These are phyloP conservation scores for Rhizoglyphus robini DNA, from an alignment of 1,140 invertebrate species.

Conservation along the genomic window DNA sequence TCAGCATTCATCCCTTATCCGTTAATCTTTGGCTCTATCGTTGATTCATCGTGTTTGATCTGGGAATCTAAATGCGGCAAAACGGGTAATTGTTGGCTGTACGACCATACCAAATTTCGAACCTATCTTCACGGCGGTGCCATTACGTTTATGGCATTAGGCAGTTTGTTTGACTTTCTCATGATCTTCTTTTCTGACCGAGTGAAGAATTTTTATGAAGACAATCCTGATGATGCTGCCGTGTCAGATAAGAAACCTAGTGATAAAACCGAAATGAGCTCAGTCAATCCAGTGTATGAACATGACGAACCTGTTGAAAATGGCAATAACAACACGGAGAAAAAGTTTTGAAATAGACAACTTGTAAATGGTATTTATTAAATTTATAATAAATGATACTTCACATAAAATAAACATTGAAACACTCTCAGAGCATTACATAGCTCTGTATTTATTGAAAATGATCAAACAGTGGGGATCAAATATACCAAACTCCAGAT, in stretches of 20 bases:
- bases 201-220: constrained; percentile 24
- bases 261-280: too few species aligned
- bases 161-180: constrained; percentile 24
- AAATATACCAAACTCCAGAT: too few species aligned
- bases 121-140: constrained; percentile 26
- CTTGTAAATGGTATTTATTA: too few species aligned
- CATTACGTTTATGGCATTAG: constrained; percentile 22
- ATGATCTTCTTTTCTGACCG: constrained; percentile 22
- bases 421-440: too few species aligned
- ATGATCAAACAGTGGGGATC: too few species aligned
- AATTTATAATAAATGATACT: too few species aligned
- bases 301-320: too few species aligned
- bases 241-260: constrained; percentile 19
- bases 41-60: constrained; percentile 31
- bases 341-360: too few species aligned
- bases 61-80: constrained; percentile 30
- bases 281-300: too few species aligned
- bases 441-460: too few species aligned
- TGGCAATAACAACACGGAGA: too few species aligned
- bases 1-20: constrained; percentile 32
- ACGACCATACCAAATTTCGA: constrained; percentile 30
- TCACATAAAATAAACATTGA: too few species aligned
- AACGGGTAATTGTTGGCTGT: constrained; percentile 33
- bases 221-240: constrained; percentile 18
- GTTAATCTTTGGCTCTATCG: constrained; percentile 30